phyloP scores from a whole-genome alignment of 1,140 invertebrate species.

The Lepidurus apus region DNA sequence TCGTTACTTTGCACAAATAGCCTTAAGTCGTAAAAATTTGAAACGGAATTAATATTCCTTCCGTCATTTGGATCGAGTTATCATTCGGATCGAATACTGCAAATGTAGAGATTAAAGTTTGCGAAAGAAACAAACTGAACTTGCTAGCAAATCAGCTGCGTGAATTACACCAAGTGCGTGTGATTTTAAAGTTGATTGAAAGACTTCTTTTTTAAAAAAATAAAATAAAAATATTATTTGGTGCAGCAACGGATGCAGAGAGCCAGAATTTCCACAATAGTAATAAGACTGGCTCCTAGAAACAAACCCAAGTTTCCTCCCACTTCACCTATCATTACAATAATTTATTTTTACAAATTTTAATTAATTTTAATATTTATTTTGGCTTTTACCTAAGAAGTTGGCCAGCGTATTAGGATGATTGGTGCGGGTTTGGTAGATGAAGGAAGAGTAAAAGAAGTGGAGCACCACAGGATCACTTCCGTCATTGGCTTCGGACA shows the following conservation, averaged over 20 bases:
- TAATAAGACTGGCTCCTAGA: slow-evolving; percentile 24
- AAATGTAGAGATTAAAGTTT: no score
- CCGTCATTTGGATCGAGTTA: no score
- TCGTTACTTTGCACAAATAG: no score
- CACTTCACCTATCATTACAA: slow-evolving; percentile 25
- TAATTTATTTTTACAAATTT: not conserved
- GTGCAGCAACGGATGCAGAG: slow-evolving; percentile 25
- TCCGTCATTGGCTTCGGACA: not conserved
- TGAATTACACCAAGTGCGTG: no score
- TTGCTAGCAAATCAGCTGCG: no score
- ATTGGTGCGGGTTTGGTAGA: not conserved
- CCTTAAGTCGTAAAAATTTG: no score
- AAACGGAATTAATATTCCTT: no score
- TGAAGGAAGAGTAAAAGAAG: not conserved
- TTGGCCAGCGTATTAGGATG: not conserved
- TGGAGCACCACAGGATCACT: not conserved
- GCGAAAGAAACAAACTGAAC: no score
- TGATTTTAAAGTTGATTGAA: no score
- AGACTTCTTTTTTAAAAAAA: not conserved
- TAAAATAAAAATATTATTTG: not conserved
- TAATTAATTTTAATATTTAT: no score
- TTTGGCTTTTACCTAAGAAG: not conserved
- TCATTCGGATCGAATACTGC: no score
- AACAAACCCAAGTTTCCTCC: slow-evolving; percentile 26
- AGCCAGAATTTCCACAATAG: slow-evolving; percentile 12